Evolutionary conservation across 2,113 vertebrate species (phyloP).

Genomic region (Hippocampus abdominalis): DNA sequence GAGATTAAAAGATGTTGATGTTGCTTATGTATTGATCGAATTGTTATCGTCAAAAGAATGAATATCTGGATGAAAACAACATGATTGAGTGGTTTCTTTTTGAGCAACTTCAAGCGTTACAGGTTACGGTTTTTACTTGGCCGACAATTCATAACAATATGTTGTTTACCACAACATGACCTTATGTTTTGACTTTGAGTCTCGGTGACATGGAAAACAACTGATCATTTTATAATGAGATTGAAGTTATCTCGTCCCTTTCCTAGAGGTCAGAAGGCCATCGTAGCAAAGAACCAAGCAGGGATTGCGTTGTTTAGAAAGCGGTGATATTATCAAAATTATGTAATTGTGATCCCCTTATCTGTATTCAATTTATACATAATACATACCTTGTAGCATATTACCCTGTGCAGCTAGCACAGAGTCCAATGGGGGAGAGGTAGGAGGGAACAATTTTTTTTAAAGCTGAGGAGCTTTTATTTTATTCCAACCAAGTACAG

Average conservation of each 20-base stretch:
- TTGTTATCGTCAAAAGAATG: background rate
- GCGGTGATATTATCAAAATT: background rate
- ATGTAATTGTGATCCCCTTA: background rate
- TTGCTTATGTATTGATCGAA: background rate
- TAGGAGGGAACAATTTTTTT: too few relatives aligned
- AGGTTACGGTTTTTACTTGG: conserved; percentile 3
- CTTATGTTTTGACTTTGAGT: conserved; percentile 25
- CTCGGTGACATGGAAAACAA: background rate
- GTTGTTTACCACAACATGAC: background rate
- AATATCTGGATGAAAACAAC: background rate
- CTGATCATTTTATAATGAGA: conserved; percentile 20
- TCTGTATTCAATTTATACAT: background rate
- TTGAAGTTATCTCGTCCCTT: conserved; percentile 10
- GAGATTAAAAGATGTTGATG: background rate
- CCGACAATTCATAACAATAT: background rate
- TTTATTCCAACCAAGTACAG: too few relatives aligned
- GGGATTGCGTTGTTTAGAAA: background rate
- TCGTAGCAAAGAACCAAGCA: background rate
- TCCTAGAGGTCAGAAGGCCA: conserved; percentile 18
- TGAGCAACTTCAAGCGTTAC: background rate
- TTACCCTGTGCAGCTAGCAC: too few relatives aligned
- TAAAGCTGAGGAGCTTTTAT: too few relatives aligned
- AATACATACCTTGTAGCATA: too few relatives aligned
- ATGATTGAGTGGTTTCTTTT: background rate
- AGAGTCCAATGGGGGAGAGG: too few relatives aligned